These are phyloP conservation scores for Channa striata DNA, from an alignment of 2,797 vertebrate genomes.

Conservation along the genomic window DNA sequence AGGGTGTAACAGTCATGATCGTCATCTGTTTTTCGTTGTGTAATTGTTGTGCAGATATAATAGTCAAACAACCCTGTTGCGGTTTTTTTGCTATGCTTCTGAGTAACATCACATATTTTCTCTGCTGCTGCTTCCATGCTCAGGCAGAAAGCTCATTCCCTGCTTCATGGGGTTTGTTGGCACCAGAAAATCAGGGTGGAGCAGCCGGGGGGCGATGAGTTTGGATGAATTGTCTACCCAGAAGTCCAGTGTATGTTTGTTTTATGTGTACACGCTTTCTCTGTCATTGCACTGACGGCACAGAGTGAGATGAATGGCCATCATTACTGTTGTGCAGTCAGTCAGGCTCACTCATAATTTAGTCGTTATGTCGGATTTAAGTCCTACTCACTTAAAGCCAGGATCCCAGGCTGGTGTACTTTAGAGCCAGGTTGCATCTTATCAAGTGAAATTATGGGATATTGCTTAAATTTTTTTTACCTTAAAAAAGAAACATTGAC, in stretches of 20 bases:
- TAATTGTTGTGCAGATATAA: background rate
- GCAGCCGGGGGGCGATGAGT: constrained; percentile 53
- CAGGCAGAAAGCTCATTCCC: constrained; percentile 31
- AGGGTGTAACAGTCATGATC: constrained; percentile 6
- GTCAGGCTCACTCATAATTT: background rate
- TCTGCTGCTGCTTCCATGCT: constrained; percentile 11
- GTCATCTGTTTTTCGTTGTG: background rate
- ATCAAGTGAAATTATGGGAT: constrained; percentile 22
- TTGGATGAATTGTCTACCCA: constrained; percentile 21
- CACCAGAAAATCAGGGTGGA: constrained; percentile 74
- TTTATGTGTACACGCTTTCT: constrained; percentile 8
- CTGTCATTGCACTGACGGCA: background rate
- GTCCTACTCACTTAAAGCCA: background rate
- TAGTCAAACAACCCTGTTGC: background rate
- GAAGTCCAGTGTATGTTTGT: background rate
- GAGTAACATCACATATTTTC: background rate
- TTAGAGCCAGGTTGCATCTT: constrained; percentile 11
- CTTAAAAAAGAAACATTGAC: background rate
- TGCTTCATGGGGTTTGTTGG: constrained; percentile 56
- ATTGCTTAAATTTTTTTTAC: constrained; percentile 4
- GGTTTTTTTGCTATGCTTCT: background rate
- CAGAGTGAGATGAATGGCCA: background rate
- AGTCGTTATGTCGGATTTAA: constrained; percentile 1
- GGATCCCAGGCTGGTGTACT: constrained; percentile 2
- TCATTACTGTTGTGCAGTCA: constrained; percentile 6